Evolutionary conservation across 1,140 invertebrate species (phyloP), one percentile per base, ranked within the genome.

Genomic region (Callitettix versicolor): DNA sequence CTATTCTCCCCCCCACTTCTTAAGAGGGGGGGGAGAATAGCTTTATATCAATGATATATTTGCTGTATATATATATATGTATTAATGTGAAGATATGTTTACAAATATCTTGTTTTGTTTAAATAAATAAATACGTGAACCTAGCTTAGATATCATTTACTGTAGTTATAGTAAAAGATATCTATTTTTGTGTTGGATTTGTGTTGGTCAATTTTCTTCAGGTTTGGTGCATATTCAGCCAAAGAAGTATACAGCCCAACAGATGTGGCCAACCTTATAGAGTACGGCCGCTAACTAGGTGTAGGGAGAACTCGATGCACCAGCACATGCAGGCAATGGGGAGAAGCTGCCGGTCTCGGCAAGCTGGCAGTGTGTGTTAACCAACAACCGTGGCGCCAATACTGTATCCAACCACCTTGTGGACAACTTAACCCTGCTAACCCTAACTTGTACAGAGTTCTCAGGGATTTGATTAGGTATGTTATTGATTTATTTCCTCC

Each of bases 311-410:
- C 82, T 92, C 33, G 89, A 92, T 68, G 81, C 86, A 2, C 89
- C 89, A 0, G 83, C 88, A 20, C 89, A 93, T 69, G 84, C 86
- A 11, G 88, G 87, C 44, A 81, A 82, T 88, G 85, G 85, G 85
- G 85, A 7, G 76, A 79, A 0, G 65, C 70, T 14, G 73, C 76
- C 14, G 81, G 81, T 14, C 46, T 63, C 7, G 68, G 67, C 7
- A 55, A 67, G 7, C 44, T 91, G 83, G 86, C 83, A 84, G 69
- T 90, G 1, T 90, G 87, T 63, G 74, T 86, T 0, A 85, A 88
- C 63, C 70, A 78, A 40, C 74, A 81, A 56, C 81, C 84, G 0
- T 91, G 87, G 86, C 71, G 82, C 1, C 67, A 72, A 1, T 80
- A 76, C 47, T 91, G 88, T 63, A 81, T 88, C 5, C 82, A 92